Percentiles rank a stretch among this genome's conserved stretches.
phyloP scores from a whole-genome alignment of 2,113 vertebrate genomes.

The Antidorcas marsupialis region DNA sequence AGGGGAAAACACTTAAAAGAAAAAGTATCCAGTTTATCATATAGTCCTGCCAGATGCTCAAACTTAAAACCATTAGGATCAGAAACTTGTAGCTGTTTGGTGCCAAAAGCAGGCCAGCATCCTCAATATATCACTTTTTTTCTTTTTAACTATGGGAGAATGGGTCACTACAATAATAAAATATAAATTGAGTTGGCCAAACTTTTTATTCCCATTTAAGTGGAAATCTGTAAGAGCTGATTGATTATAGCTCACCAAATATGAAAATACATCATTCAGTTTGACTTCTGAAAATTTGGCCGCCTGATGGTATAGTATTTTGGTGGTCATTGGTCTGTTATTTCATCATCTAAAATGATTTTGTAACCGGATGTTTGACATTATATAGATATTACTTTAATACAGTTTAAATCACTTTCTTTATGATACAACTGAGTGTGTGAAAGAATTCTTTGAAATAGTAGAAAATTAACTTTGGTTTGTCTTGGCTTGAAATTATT shows the following conservation, averaged over 20 bases:
- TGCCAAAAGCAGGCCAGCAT: constrained; percentile 33
- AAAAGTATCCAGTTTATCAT: constrained; percentile 64
- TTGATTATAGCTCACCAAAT: not conserved
- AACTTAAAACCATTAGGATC: constrained; percentile 68
- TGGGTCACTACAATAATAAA: not conserved
- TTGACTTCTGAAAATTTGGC: not conserved
- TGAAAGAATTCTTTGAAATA: constrained; percentile 28
- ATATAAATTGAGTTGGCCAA: not conserved
- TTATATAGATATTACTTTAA: not conserved
- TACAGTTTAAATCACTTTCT: not conserved
- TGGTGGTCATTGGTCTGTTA: not conserved
- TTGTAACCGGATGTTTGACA: not conserved
- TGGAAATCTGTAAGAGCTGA: not conserved
- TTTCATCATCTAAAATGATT: constrained; percentile 17
- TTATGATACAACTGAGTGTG: not conserved
- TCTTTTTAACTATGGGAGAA: not conserved
- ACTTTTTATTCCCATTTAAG: constrained; percentile 37
- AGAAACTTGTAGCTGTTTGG: constrained; percentile 35
- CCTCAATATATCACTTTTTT: not conserved
- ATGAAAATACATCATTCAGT: not conserved
- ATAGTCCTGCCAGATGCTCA: constrained; percentile 55
- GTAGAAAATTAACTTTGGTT: not conserved
- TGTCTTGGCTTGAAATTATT: constrained; percentile 14
- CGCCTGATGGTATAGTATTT: not conserved
- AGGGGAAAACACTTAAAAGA: not conserved